Evolutionary conservation across 2,797 vertebrate species (phyloP), one percentile per base, ranked within the genome.

Genomic region (Pristis pectinata): DNA sequence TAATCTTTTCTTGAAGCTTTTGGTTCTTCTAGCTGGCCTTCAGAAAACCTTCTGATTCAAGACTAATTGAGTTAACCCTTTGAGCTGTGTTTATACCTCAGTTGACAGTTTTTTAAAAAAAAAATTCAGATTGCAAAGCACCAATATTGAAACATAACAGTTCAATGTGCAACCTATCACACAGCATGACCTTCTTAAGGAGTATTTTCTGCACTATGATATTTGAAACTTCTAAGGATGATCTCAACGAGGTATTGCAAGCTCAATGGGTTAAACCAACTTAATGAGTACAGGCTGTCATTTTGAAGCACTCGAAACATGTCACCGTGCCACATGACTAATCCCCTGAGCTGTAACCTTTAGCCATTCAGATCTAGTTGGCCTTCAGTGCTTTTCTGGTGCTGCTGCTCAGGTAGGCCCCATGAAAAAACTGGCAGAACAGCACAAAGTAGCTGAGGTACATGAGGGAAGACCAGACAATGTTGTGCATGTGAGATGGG

Each of bases 381-480:
- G 96, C 96, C 96, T 98, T 98, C 44, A 70, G 95, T 13, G 96
- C 95, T 22, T 95, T 95, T 97, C 97, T 97, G 96, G 97, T 98
- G 97, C 97, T 97, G 97, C 98, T 99, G 97, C 97, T 97, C 0
- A 99, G 95, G 96, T 99, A 99, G 97, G 99, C 99, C 96, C 99
- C 98, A 85, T 98, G 97, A 97, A 99, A 99, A 97, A 99, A 99
- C 97, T 99, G 99, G 96, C 99, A 98, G 97, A 99, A 99, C 96
- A 99, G 99, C 97, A 99, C 98, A 95, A 99, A 98, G 97, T 99
- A 99, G 98, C 99, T 99, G 98, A 99, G 98, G 98, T 99, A 99
- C 99, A 99, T 99, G 97, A 99, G 98, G 9, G 99, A 99, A 95
- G 98, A 99, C 99, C 98, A 99, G 96, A 99, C 97, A 97, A 99